These are phyloP conservation scores for Alouatta palliata DNA, from an alignment of 2,113 vertebrate species.

Conservation along the genomic window DNA sequence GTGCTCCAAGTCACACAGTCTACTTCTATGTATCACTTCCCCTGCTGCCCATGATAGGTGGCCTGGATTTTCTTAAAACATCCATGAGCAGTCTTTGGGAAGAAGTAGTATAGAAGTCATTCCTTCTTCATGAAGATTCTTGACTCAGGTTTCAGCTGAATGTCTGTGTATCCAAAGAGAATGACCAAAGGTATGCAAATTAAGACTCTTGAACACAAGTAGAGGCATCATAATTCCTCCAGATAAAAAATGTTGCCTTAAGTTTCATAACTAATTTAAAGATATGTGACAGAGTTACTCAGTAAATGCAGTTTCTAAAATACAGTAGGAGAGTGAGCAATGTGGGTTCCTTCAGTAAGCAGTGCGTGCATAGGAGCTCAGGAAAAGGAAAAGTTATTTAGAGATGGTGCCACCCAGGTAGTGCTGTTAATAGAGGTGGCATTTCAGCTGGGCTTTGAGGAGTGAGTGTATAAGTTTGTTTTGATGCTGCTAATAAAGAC, in stretches of 20 bases:
- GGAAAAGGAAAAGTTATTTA: not conserved
- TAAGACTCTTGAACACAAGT: not conserved
- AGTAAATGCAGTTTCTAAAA: not conserved
- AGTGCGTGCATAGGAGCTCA: not conserved
- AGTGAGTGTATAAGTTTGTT: not conserved
- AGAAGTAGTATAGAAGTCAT: not conserved
- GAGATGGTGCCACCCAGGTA: fast-evolving
- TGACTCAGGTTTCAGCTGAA: not conserved
- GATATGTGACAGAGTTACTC: not conserved
- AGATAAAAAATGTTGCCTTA: not conserved
- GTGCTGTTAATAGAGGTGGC: not conserved
- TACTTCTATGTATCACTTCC: not conserved
- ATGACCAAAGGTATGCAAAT: not conserved
- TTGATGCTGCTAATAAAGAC: too few species aligned
- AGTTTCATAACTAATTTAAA: not conserved
- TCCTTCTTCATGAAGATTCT: not conserved
- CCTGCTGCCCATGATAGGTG: not conserved
- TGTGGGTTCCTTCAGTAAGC: not conserved
- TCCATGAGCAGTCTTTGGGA: not conserved
- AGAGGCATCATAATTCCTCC: not conserved
- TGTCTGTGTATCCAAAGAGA: not conserved
- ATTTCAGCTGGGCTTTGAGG: not conserved
- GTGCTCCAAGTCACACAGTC: not conserved
- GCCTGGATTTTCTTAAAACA: not conserved
- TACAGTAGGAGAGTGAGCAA: not conserved